phyloP scores from a whole-genome alignment of 2,888 invertebrate genomes.

The Drosophila stalkeri region DNA sequence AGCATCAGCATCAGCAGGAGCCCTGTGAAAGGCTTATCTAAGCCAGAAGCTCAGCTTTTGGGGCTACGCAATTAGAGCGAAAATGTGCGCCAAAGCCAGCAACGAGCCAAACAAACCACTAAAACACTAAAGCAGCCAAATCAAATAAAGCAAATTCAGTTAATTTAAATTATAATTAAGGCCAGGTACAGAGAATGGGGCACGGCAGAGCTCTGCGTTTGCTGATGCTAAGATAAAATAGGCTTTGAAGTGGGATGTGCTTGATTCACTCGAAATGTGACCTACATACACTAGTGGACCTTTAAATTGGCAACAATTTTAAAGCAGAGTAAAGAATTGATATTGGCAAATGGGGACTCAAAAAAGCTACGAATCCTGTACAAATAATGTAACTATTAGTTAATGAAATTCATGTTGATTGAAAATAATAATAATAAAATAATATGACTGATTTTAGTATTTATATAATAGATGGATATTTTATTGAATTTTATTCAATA shows the following conservation, averaged over 20 bases:
- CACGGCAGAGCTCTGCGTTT: slow-evolving; percentile 13
- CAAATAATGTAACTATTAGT: too few relatives aligned
- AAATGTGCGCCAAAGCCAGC: slow-evolving; percentile 55
- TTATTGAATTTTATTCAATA: too few relatives aligned
- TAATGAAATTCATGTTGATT: too few relatives aligned
- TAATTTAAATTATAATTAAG: slow-evolving; percentile 78
- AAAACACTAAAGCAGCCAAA: slow-evolving; percentile 65
- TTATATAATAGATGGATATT: too few relatives aligned
- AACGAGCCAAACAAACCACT: slow-evolving; percentile 49
- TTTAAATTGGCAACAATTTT: neutral
- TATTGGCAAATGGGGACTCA: neutral
- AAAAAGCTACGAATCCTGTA: too few relatives aligned
- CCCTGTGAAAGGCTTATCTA: slow-evolving; percentile 60
- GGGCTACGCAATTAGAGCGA: slow-evolving; percentile 67
- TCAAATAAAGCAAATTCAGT: slow-evolving; percentile 75
- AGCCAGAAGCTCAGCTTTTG: slow-evolving; percentile 35
- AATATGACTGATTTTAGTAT: too few relatives aligned
- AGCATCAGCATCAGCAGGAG: slow-evolving; percentile 7
- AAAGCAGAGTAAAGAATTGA: neutral
- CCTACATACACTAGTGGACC: neutral
- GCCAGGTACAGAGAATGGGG: neutral
- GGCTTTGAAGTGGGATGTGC: slow-evolving; percentile 41
- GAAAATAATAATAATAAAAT: too few relatives aligned
- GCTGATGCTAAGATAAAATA: slow-evolving; percentile 47
- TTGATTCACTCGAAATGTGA: slow-evolving; percentile 7